These are phyloP conservation scores for Drosophila paramelanica DNA, from an alignment of 2,888 invertebrate species.

Conservation along the genomic window DNA sequence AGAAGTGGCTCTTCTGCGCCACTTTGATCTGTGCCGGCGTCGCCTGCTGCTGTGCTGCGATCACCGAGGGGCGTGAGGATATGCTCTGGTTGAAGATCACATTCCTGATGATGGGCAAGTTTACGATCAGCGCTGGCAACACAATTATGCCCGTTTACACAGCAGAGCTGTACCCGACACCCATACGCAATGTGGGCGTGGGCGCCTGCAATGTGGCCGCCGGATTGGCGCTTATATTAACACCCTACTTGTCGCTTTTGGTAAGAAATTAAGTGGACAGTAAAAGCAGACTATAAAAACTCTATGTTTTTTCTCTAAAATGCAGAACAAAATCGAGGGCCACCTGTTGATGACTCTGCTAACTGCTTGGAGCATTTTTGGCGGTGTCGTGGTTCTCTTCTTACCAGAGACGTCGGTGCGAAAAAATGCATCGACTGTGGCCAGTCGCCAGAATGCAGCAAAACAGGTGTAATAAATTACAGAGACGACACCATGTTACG, in stretches of 20 bases:
- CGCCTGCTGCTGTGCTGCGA: slow-evolving; percentile 88
- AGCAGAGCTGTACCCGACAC: slow-evolving; percentile 90
- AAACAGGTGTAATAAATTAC: slow-evolving; percentile 68
- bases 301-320: background rate
- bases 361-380: slow-evolving; percentile 89
- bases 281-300: no score
- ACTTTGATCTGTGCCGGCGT: slow-evolving; percentile 89
- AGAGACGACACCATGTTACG: background rate
- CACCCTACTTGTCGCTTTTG: slow-evolving; percentile 92
- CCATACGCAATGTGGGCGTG: slow-evolving; percentile 89
- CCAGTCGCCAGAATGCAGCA: slow-evolving; percentile 54
- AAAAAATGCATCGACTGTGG: slow-evolving; percentile 32
- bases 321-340: slow-evolving; percentile 88
- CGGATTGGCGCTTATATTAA: slow-evolving; percentile 90
- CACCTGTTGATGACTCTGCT: slow-evolving; percentile 90
- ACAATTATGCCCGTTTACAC: slow-evolving; percentile 92
- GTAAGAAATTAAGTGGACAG: slow-evolving; percentile 85
- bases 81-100: slow-evolving; percentile 89
- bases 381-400: slow-evolving; percentile 90
- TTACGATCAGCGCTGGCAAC: slow-evolving; percentile 91
- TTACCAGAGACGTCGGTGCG: slow-evolving; percentile 89
- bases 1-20: slow-evolving; percentile 89
- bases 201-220: slow-evolving; percentile 91
- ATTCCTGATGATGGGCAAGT: slow-evolving; percentile 92
- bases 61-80: slow-evolving; percentile 86